These are phyloP conservation scores for Corythornis madagascariensis DNA, from an alignment of 2,113 vertebrate genomes.

Conservation along the genomic window DNA sequence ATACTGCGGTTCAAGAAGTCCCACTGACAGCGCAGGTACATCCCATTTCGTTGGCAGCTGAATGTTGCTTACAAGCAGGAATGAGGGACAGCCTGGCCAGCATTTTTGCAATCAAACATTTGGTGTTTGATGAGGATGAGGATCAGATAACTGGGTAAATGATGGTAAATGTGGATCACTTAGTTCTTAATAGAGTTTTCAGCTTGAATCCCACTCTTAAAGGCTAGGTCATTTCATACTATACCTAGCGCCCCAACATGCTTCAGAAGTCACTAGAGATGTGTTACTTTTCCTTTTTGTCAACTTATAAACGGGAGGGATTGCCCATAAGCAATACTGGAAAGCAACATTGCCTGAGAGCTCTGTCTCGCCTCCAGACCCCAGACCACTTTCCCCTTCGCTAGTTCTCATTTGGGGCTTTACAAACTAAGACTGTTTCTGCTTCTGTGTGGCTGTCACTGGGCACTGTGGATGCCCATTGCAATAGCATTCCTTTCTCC, in stretches of 20 bases:
- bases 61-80: neutral
- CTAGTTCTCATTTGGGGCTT: neutral
- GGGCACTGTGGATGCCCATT: neutral
- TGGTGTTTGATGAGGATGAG: neutral
- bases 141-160: neutral
- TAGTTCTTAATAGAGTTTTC: neutral
- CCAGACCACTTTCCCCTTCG: neutral
- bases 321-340: accelerated
- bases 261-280: neutral
- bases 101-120: accelerated
- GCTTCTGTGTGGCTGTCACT: neutral
- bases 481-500: neutral
- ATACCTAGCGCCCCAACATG: accelerated
- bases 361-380: accelerated
- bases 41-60: neutral
- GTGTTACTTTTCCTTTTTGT: neutral
- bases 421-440: neutral
- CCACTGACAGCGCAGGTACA: neutral
- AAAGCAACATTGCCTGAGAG: neutral
- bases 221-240: neutral
- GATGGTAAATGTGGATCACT: neutral
- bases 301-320: neutral
- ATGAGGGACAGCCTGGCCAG: neutral
- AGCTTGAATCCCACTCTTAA: neutral
- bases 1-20: neutral